Percentiles rank a stretch among this genome's conserved stretches.
Evolutionary conservation across 2,888 invertebrate species (phyloP).

Genomic region (Anthoptus insignis): DNA sequence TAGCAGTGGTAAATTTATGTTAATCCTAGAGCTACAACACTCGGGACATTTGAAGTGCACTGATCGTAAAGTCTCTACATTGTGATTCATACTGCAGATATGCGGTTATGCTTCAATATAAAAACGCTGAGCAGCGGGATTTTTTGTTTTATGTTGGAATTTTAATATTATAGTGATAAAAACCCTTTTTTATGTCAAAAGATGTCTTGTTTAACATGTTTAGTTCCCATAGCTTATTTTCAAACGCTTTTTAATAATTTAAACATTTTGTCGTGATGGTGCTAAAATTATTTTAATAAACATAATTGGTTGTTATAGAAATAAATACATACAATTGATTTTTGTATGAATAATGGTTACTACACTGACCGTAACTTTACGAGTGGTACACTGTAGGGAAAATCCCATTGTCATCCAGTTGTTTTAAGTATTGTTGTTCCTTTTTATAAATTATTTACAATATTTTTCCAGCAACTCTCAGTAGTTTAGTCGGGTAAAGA

Average conservation of each 20-base stretch:
- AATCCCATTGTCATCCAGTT: not conserved
- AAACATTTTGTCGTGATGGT: too few relatives aligned
- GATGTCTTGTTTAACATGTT: too few relatives aligned
- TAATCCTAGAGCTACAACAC: not conserved
- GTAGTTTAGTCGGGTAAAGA: too few relatives aligned
- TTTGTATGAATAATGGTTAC: not conserved
- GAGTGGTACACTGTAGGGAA: not conserved
- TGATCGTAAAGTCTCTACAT: slow-evolving; percentile 52
- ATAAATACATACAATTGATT: too few relatives aligned
- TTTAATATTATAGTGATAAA: not conserved
- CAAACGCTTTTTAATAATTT: too few relatives aligned
- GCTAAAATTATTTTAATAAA: too few relatives aligned
- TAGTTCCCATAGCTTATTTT: too few relatives aligned
- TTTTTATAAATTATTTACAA: too few relatives aligned
- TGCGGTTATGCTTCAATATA: slow-evolving; percentile 41
- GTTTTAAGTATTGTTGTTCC: too few relatives aligned
- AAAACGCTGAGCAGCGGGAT: slow-evolving; percentile 1
- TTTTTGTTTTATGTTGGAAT: not conserved
- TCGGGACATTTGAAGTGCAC: slow-evolving; percentile 11
- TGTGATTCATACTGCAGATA: slow-evolving; percentile 52
- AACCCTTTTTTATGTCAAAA: too few relatives aligned
- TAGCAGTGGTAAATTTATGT: not conserved
- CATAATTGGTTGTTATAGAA: too few relatives aligned
- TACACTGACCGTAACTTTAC: not conserved
- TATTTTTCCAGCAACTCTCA: too few relatives aligned